Conservation (phyloP, 2,888 invertebrate genomes). For the Troglohyphantes excavatus region DNA sequence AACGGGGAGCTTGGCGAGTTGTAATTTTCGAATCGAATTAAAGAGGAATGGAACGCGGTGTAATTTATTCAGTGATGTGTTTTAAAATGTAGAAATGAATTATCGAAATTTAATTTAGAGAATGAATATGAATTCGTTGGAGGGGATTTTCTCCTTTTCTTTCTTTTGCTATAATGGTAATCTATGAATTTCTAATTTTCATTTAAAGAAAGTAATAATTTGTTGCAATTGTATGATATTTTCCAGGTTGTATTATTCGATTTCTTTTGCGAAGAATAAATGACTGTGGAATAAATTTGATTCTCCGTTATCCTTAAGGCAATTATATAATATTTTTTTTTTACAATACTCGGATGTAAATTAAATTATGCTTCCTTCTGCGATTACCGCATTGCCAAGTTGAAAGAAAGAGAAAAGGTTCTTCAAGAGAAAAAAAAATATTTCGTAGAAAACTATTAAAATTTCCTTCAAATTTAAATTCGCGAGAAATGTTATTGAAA, state of each 20-base stretch:
- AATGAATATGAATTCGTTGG: background rate
- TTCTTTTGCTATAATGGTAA: background rate
- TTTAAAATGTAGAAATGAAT: conserved; percentile 37
- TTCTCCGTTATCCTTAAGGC: background rate
- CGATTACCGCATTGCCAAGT: too few species aligned
- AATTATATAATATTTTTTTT: too few species aligned
- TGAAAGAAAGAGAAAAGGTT: too few species aligned
- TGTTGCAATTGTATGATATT: background rate
- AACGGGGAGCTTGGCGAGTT: background rate
- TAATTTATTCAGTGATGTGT: conserved; percentile 7
- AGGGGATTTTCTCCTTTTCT: background rate
- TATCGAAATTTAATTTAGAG: conserved; percentile 7
- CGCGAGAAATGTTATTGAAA: too few species aligned
- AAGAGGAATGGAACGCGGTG: background rate
- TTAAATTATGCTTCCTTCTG: too few species aligned
- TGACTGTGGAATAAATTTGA: background rate
- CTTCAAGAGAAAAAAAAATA: too few species aligned
- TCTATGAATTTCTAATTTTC: conserved; percentile 6
- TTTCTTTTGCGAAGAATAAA: background rate
- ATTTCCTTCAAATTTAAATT: too few species aligned
- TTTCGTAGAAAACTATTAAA: too few species aligned
- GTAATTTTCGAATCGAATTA: conserved; percentile 17
- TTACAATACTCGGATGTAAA: too few species aligned
- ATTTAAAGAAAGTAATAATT: background rate
- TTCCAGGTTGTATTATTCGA: background rate